Evolutionary conservation across 2,888 invertebrate genomes (phyloP), one percentile per base, ranked within the genome.

Genomic region (Cephus nigrinus): DNA sequence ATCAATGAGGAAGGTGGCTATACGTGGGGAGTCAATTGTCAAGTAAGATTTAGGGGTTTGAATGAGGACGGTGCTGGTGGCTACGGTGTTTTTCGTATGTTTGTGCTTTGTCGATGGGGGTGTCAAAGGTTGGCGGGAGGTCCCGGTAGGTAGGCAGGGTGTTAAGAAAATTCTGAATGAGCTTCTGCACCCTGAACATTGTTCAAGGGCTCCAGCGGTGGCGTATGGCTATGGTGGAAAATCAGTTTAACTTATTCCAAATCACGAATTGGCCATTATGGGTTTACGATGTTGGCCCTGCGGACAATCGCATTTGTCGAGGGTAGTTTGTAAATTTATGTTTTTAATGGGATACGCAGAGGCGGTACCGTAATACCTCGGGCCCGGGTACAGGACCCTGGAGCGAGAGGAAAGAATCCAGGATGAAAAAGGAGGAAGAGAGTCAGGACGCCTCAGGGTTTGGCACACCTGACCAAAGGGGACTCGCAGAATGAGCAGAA

Each of bases 191-290:
- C 55, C 55, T 9, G 55, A 23, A 23, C 71, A 71, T 71, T 71
- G 71, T 71, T 71, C 71, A 12, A 12, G 71, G 12, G 30, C 12
- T 12, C 71, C 23, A 23, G 55, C 55, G 55, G 55, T 55, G 55
- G 55, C 55, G 55, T 55, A 55, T 23, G 23, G 55, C 23, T 55
- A 55, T 33, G n/a, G 68, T 68, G 76, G 79, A 84, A 84, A 89
- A 88, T 88, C 86, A 85, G 85, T 85, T 84, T 85, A 88, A 88
- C 86, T 89, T 90, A 90, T 90, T 88, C 87, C 82, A 78, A 86
- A 90, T 89, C 90, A 90, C 90, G 90, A 87, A 84, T 88, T 80
- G 78, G 82, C 85, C 83, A 85, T 88, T 88, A 85, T 84, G 78
- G 79, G 74, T 77, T 75, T 75, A 69, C 40, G 36, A 73, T 36